Conservation (phyloP, 2,888 invertebrate species). For the Sussaba pulchella region DNA sequence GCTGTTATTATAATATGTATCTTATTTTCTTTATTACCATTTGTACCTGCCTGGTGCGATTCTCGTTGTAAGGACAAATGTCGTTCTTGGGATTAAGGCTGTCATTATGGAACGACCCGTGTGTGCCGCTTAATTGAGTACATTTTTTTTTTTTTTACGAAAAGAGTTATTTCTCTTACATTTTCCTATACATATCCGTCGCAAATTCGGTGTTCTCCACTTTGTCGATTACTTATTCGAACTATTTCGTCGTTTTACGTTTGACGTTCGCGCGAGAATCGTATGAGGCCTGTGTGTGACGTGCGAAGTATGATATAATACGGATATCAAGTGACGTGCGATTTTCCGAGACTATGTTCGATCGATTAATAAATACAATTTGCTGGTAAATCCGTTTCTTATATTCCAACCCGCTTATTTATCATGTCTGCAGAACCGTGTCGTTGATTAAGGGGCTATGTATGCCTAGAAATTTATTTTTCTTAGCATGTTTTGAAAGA, state of each 20-base stretch:
- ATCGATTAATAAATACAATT: conserved; percentile 49
- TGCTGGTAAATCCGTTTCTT: conserved; percentile 6
- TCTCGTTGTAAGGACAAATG: neutral
- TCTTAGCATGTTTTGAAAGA: too few relatives aligned
- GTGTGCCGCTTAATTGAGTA: neutral
- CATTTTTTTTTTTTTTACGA: neutral
- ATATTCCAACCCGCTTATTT: too few relatives aligned
- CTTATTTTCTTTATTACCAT: neutral
- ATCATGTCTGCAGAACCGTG: too few relatives aligned
- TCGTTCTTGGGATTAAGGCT: neutral
- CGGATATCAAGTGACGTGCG: conserved; percentile 29
- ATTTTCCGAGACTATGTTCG: neutral
- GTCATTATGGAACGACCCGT: neutral
- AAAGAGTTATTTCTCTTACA: neutral
- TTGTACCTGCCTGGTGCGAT: conserved; percentile 7
- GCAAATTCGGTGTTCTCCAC: neutral
- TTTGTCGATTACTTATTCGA: neutral
- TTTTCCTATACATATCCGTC: conserved; percentile 12
- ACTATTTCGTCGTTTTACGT: neutral
- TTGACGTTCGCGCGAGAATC: neutral
- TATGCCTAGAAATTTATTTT: too few relatives aligned
- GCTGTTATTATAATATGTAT: neutral
- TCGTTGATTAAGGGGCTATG: too few relatives aligned
- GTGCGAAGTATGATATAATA: conserved; percentile 13
- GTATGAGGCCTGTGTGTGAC: conserved; percentile 32